A percentile compares a stretch with the other conserved stretches of the same genome.
Evolutionary conservation across 2,113 vertebrate genomes (phyloP).

Genomic region (Pygoscelis adeliae): DNA sequence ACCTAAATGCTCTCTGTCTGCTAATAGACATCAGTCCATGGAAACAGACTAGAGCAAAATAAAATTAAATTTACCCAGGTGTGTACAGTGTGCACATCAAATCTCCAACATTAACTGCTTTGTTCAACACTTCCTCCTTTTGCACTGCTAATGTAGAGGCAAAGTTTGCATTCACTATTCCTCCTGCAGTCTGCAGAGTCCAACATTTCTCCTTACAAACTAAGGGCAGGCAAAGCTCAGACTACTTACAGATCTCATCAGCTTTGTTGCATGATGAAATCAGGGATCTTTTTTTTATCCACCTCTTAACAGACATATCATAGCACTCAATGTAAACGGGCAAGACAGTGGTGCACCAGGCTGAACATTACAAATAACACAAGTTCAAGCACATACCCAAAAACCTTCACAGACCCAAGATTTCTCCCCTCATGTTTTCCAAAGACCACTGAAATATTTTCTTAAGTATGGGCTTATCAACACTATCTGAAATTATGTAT

Average conservation of each 20-base stretch:
- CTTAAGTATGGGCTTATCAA: not conserved
- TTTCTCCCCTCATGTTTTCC: not conserved
- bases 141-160: not conserved
- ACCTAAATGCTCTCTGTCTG: not conserved
- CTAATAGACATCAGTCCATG: not conserved
- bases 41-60: not conserved
- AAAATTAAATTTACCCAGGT: conserved; percentile 2
- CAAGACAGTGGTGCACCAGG: not conserved
- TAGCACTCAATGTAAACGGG: not conserved
- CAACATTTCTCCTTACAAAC: not conserved
- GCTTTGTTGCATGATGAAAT: not conserved
- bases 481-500: not conserved
- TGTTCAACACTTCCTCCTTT: not conserved
- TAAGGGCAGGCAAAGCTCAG: not conserved
- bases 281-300: not conserved
- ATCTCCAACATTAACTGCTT: not conserved
- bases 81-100: not conserved
- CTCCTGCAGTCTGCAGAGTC: not conserved
- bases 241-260: not conserved
- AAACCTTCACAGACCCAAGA: not conserved
- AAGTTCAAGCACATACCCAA: not conserved
- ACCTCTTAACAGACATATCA: not conserved
- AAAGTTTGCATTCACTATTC: not conserved
- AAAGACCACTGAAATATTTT: not conserved
- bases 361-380: not conserved